Base-by-base conservation (phyloP, 2,797 vertebrate species). In the Syndactyla subalaris region DNA sequence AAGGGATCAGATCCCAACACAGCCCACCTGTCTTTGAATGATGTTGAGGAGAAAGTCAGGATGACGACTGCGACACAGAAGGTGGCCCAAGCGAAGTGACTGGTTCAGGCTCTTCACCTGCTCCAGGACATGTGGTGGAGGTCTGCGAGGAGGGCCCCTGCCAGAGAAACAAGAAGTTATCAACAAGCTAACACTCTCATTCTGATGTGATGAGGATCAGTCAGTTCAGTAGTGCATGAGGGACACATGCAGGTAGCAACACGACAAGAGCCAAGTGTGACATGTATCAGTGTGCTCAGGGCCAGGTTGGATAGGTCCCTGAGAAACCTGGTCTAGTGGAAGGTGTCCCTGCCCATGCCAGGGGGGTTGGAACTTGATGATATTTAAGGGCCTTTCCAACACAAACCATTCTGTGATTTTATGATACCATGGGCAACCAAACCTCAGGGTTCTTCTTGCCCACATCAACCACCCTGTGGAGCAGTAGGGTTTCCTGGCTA, bases 1-100 rank as follows among this genome's bases (percentile, higher is more conserved):
- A 0, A 85, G 7, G 16, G 38, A 43, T 72, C 30, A 66, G 49
- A 74, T 23, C 48, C 36, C 39, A 59, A 3, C 23, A 59, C 0
- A 48, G 38, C 97, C 63, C 45, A 99, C 99, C 99, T 99, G 99
- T 98, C 99, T 99, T 96, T 99, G 99, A 90, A 99, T 99, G 96
- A 99, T 99, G 98, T 99, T 99, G 68, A 99, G 98, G 22, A 99
- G 98, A 76, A 99, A 99, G 96, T 99, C 99, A 0, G 99, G 99
- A 92, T 98, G 99, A 34, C 99, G 99, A 93, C 99, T 99, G 62
- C 99, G 99, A 66, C 99, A 99, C 22, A 99, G 98, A 26, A 99
- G 98, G 95, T 99, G 99, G 18, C 99, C 99, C 3, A 99, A 97
- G 57, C 99, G 99, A 68, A 99, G 98, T 0, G 99, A 99, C 97